Evolutionary conservation across 2,797 vertebrate species (phyloP).

Genomic region (Brachymystax lenok): DNA sequence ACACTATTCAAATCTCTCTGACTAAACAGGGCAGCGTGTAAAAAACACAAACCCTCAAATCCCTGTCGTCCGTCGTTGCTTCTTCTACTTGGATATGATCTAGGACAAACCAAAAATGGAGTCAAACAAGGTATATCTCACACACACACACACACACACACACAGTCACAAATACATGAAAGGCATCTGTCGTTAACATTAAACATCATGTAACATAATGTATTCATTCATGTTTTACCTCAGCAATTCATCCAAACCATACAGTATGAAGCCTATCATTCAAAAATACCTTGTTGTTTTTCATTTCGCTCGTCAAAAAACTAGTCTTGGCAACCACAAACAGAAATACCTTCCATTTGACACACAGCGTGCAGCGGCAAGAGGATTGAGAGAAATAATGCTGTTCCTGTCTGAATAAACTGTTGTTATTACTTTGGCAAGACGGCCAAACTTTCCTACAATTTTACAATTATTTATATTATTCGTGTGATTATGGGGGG

Average conservation of each 20-base stretch:
- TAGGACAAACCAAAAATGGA: slow-evolving; percentile 42
- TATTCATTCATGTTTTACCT: slow-evolving; percentile 3
- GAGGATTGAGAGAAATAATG: slow-evolving; percentile 44
- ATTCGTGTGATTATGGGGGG: slow-evolving; percentile 57
- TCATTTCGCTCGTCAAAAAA: slow-evolving; percentile 12
- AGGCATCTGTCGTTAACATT: slow-evolving; percentile 34
- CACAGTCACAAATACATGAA: not conserved
- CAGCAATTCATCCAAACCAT: slow-evolving; percentile 15
- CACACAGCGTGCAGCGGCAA: slow-evolving; percentile 35
- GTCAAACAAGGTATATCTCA: slow-evolving; percentile 54
- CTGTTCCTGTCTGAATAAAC: slow-evolving; percentile 50
- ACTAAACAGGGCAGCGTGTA: slow-evolving; percentile 64
- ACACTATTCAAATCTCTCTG: slow-evolving; percentile 78
- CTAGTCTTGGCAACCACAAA: slow-evolving; percentile 46
- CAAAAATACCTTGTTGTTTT: not conserved
- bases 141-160: too few species aligned
- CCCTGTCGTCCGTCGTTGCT: slow-evolving; percentile 42
- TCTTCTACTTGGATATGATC: slow-evolving; percentile 69
- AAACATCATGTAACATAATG: slow-evolving; percentile 1
- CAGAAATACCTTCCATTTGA: slow-evolving; percentile 56
- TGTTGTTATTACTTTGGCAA: slow-evolving; percentile 60
- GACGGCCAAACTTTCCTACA: slow-evolving; percentile 56
- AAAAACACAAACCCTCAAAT: slow-evolving; percentile 62
- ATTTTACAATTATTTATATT: slow-evolving; percentile 61
- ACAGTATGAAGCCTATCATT: not conserved